Base-by-base conservation (phyloP, 2,888 invertebrate genomes). In the Neuroscelio doddi region DNA sequence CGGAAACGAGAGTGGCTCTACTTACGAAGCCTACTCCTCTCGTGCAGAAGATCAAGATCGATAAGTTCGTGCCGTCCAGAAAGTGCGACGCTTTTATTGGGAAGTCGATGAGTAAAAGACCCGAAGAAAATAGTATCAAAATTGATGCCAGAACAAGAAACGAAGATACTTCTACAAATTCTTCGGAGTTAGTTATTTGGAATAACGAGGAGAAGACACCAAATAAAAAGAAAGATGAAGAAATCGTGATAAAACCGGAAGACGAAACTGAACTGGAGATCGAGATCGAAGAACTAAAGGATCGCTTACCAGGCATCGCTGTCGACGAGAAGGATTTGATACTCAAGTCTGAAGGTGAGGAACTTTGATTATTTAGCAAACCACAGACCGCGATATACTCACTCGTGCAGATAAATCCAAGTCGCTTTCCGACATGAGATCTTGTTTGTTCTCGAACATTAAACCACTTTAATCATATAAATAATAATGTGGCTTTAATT, bases 321-420 rank as follows among this genome's bases (percentile, higher is more conserved):
- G 74, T 73, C 27, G 81, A 80, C 39, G 81, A 83, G 55, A 78
- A 77, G 50, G 79, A 82, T 51, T 68, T 80, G 47, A 79, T 81
- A 27, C 51, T 72, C 8, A 80, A 80, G 55, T 75, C 76, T 5
- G 77, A 77, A 73, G 82, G 82, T 81, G 68, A 73, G 72, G 24
- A 46, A 12, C 30, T 14, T 47, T n/a, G 2, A 15, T 38, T 38
- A 14, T 16, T 14, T n/a, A 16, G n/a, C n/a, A 1, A 38, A 17
- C 17, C 17, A 16, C 38, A 38, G 16, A 38, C 38, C 38, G 15
- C 38, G 14, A 1, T 5, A 17, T 12, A 16, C 16, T 17, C 16
- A 12, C 3, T 9, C 14, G 14, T 7, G 10, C 2, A 7, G n/a
- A 9, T 4, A 14, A 14, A 34, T 14, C 34, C 1, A 14, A 14